Evolutionary conservation across 2,797 vertebrate genomes (phyloP).

Genomic region (Channa striata): DNA sequence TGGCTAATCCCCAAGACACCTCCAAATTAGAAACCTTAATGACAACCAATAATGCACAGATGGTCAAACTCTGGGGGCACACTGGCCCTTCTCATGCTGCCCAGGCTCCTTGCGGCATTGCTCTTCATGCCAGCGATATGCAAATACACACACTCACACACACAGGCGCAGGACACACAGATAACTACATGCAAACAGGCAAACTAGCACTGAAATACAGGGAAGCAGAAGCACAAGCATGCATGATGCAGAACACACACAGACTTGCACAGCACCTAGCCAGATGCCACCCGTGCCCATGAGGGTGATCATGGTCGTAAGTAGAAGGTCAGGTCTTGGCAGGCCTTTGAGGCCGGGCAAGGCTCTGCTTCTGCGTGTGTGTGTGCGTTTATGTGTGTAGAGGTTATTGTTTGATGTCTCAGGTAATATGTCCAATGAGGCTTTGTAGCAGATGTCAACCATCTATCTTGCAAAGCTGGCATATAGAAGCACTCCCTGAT

Average conservation of each 20-base stretch:
- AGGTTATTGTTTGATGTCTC: constrained; percentile 75
- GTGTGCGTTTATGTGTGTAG: constrained; percentile 9
- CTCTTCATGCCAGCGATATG: constrained; percentile 73
- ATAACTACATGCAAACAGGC: constrained; percentile 55
- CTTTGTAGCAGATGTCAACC: constrained; percentile 75
- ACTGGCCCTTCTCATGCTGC: constrained; percentile 77
- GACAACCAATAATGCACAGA: constrained; percentile 87
- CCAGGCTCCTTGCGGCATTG: constrained; percentile 72
- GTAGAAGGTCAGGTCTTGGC: constrained; percentile 84
- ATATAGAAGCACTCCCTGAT: constrained; percentile 66
- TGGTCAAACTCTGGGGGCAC: constrained; percentile 86
- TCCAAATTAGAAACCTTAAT: constrained; percentile 89
- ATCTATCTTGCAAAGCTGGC: constrained; percentile 81
- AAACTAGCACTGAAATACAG: constrained; percentile 28
- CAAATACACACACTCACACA: constrained; percentile 16
- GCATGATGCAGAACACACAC: constrained; percentile 52
- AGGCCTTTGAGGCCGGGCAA: constrained; percentile 68
- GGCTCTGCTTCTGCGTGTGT: constrained; percentile 50
- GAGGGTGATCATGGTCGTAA: constrained; percentile 81
- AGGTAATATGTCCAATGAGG: constrained; percentile 80
- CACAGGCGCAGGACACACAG: neutral
- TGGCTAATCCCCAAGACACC: constrained; percentile 86
- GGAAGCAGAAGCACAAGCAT: constrained; percentile 33
- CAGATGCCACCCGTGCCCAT: constrained; percentile 82
- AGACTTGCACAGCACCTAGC: constrained; percentile 61